Percentiles rank a stretch among this genome's conserved stretches.
Evolutionary conservation across 2,888 invertebrate genomes (phyloP).

Genomic region (Choristoneura rosaceana): DNA sequence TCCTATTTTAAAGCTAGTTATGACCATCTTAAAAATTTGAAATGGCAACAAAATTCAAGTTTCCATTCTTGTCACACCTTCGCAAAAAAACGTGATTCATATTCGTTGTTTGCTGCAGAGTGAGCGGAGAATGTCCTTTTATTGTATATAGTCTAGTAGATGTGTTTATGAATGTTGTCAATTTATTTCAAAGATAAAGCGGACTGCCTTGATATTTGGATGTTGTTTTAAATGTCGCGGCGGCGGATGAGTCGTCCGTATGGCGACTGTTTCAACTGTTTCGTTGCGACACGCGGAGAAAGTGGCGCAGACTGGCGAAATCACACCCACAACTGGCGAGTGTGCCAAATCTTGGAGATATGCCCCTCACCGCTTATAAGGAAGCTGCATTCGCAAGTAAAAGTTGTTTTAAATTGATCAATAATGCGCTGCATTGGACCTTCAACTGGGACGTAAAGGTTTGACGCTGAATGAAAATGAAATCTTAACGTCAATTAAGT

Average conservation of each 20-base stretch:
- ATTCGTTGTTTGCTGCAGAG: constrained; percentile 59
- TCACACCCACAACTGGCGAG: constrained; percentile 74
- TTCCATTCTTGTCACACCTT: constrained; percentile 74
- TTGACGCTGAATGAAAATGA: constrained; percentile 14
- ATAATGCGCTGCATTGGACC: constrained; percentile 34
- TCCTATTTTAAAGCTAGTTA: constrained; percentile 36
- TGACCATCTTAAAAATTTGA: constrained; percentile 25
- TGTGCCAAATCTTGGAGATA: constrained; percentile 77
- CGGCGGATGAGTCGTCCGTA: constrained; percentile 45
- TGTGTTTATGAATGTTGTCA: constrained; percentile 52
- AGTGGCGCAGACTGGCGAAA: constrained; percentile 80
- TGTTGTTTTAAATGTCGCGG: constrained; percentile 70
- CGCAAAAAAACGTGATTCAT: constrained; percentile 69
- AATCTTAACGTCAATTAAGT: background rate
- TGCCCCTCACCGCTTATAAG: constrained; percentile 66
- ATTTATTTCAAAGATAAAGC: constrained; percentile 60
- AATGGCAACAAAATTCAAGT: constrained; percentile 65
- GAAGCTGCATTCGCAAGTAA: constrained; percentile 66
- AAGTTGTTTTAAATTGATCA: constrained; percentile 65
- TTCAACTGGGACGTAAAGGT: constrained; percentile 34
- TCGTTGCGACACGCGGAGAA: constrained; percentile 77
- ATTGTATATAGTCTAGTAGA: constrained; percentile 30
- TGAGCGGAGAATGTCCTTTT: constrained; percentile 51
- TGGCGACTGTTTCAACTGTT: constrained; percentile 35
- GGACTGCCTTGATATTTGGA: constrained; percentile 78